These are phyloP conservation scores for Uromys caudimaculatus DNA, from an alignment of 2,797 vertebrate genomes.

Conservation along the genomic window DNA sequence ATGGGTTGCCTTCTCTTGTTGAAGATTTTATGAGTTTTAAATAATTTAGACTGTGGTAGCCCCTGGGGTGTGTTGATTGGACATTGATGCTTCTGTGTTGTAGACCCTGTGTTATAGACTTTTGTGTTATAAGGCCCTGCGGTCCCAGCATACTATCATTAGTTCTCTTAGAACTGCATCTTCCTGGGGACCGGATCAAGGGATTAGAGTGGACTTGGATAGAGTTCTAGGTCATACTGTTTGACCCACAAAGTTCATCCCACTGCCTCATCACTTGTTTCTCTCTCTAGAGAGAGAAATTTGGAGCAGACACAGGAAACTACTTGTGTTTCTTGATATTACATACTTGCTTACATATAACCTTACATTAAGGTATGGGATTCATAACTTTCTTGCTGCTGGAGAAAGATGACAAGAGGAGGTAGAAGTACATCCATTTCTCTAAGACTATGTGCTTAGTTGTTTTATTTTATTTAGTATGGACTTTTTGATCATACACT, in stretches of 20 bases:
- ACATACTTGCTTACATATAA: neutral
- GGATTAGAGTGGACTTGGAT: neutral
- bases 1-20: too few species aligned
- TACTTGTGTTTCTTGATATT: neutral
- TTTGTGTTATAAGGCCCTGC: neutral
- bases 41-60: neutral
- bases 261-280: neutral
- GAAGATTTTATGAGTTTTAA: neutral
- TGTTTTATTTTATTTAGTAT: neutral
- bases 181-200: neutral
- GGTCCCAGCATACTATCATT: neutral
- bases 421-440: neutral
- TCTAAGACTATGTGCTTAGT: neutral
- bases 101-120: neutral
- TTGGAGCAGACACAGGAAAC: neutral
- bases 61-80: neutral
- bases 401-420: neutral
- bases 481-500: neutral
- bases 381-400: conserved; percentile 19
- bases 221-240: neutral
- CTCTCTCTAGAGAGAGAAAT: neutral
- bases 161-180: neutral
- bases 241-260: neutral
- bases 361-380: neutral
- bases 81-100: neutral